Evolutionary conservation across 2,888 invertebrate genomes (phyloP), one percentile per base, ranked within the genome.

Genomic region (Hypolimnas misippus): DNA sequence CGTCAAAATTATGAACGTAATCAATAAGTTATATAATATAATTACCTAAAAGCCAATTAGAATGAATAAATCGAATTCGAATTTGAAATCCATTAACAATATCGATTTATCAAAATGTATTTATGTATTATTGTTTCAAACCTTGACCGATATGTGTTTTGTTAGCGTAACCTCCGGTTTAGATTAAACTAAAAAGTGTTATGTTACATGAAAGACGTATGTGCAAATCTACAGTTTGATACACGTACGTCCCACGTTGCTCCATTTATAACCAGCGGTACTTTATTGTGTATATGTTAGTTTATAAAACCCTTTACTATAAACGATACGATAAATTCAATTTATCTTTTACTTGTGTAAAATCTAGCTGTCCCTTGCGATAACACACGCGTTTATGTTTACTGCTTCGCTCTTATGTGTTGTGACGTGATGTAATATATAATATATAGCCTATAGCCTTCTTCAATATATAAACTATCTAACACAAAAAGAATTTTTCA

Each of bases 211-310:
- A 50, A 40, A 49, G 25, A 8, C 8, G 50, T 6, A 49, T 49
- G 25, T 50, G 57, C 50, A 38, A 50, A 57, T 50, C 38, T 29
- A 16, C 17, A 7, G 17, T 42, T 42, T 42, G 17, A 17, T 42
- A 17, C 16, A n/a, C n/a, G n/a, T n/a, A 50, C n/a, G 17, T 38
- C 50, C 57, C 16, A 19, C 38, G 14, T 25, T 38, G 49, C 38
- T 51, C 40, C 51, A 31, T 21, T 42, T 58, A 51, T 31, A 58
- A 51, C n/a, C 5, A n/a, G 10, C 51, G 5, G 40, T 33, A 58
- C 6, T 42, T 42, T 42, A 58, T 51, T 51, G 40, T 51, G 58
- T 58, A 50, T 50, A 57, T 14, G 25, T 50, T 17, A 25, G 38
- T 16, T 25, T 16, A 12, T 19, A 19, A 29, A 35, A 3, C 25